These are phyloP conservation scores for Plectrocnemia conspersa DNA, from an alignment of 1,140 invertebrate species.

Conservation along the genomic window DNA sequence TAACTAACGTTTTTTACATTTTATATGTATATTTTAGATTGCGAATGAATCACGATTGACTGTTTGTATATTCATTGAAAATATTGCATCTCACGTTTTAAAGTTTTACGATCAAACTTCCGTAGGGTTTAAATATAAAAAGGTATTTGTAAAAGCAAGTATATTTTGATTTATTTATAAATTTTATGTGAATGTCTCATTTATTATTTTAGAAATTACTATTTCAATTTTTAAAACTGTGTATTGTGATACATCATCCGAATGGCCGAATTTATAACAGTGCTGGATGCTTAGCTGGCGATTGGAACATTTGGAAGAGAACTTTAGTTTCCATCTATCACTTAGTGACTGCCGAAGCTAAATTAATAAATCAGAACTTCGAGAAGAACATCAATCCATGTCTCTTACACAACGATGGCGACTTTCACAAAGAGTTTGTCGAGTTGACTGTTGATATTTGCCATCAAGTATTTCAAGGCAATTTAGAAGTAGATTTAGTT, in stretches of 20 bases:
- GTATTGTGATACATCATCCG: slow-evolving; percentile 28
- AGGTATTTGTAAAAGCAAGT: slow-evolving; percentile 16
- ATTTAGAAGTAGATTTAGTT: slow-evolving; percentile 4
- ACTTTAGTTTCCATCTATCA: slow-evolving; percentile 17
- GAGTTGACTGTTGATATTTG: slow-evolving; percentile 23
- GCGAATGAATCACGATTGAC: slow-evolving; percentile 21
- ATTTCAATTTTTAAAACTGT: slow-evolving; percentile 25
- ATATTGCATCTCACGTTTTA: slow-evolving; percentile 18
- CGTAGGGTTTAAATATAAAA: slow-evolving; percentile 24
- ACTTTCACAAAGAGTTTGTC: slow-evolving; percentile 21
- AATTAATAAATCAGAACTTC: slow-evolving; percentile 6
- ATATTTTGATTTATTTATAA: background rate
- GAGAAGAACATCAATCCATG: slow-evolving; percentile 7
- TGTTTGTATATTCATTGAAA: slow-evolving; percentile 26
- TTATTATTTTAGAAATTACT: slow-evolving; percentile 23
- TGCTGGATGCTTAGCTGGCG: slow-evolving; percentile 20
- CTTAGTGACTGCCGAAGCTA: slow-evolving; percentile 19
- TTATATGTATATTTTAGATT: slow-evolving; percentile 20
- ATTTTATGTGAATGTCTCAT: slow-evolving; percentile 2
- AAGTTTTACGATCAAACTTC: slow-evolving; percentile 30
- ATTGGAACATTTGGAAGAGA: slow-evolving; percentile 22
- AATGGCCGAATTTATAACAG: slow-evolving; percentile 11
- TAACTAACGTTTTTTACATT: slow-evolving; percentile 2
- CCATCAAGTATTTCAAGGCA: slow-evolving; percentile 19
- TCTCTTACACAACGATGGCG: background rate